Evolutionary conservation across 2,113 vertebrate genomes (phyloP).

Genomic region (Guaruba guarouba): DNA sequence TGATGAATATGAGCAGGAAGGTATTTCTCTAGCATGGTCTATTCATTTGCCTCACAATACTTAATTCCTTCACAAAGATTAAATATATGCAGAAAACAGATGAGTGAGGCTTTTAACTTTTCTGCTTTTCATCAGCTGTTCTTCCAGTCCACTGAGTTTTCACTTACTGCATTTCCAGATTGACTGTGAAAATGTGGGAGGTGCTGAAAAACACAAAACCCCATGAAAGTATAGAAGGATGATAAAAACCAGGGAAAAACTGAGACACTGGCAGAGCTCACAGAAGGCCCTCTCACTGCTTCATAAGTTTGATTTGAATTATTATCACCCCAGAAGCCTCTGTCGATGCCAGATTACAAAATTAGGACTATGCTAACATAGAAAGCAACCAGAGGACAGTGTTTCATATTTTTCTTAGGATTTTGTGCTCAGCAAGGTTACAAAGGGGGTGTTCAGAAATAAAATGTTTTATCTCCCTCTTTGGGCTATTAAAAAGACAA

Average conservation of each 20-base stretch:
- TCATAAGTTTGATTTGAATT: conserved; percentile 23
- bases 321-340: background rate
- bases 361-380: background rate
- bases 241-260: background rate
- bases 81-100: background rate
- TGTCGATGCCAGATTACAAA: conserved; percentile 17
- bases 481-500: background rate
- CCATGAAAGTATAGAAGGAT: background rate
- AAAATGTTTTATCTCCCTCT: background rate
- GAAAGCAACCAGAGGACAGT: background rate
- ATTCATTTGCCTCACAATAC: background rate
- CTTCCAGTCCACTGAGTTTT: background rate
- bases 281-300: background rate
- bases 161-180: background rate
- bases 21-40: background rate
- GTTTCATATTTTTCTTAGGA: background rate
- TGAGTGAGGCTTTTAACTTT: background rate
- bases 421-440: background rate
- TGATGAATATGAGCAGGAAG: background rate
- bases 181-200: background rate
- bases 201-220: background rate
- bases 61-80: background rate
- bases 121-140: background rate
- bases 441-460: background rate
- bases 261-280: background rate